phyloP scores from a whole-genome alignment of 2,888 invertebrate species.

The Eupeodes luniger region DNA sequence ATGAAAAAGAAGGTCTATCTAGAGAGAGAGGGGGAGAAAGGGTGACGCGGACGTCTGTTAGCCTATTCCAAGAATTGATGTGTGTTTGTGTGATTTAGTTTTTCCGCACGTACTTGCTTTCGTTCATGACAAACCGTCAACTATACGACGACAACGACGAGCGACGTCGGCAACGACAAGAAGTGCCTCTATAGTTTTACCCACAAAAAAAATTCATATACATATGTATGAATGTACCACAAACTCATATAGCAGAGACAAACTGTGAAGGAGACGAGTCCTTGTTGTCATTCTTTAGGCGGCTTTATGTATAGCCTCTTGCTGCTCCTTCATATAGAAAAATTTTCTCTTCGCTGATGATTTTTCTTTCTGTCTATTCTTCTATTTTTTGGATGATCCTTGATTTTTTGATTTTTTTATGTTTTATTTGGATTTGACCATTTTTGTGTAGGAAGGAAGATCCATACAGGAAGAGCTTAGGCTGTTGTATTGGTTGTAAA shows the following conservation, averaged over 20 bases:
- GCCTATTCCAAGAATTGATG: neutral
- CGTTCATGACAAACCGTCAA: slow-evolving; percentile 60
- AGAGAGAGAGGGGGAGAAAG: neutral
- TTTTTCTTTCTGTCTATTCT: slow-evolving; percentile 3
- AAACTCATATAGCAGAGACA: slow-evolving; percentile 41
- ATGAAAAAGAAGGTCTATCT: slow-evolving; percentile 65
- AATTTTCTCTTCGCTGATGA: slow-evolving; percentile 51
- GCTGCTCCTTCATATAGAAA: slow-evolving; percentile 25
- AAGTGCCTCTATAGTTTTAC: neutral
- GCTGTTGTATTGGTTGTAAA: slow-evolving; percentile 41
- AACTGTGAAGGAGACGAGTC: slow-evolving; percentile 60
- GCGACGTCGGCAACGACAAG: neutral
- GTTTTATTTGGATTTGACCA: slow-evolving; percentile 38
- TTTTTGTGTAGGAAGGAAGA: neutral
- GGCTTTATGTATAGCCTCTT: slow-evolving; percentile 48
- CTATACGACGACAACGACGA: neutral
- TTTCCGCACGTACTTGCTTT: slow-evolving; percentile 64
- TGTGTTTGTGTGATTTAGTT: slow-evolving; percentile 57
- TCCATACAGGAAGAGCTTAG: slow-evolving; percentile 3
- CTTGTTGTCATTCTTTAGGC: slow-evolving; percentile 67
- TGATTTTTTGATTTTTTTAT: slow-evolving; percentile 31
- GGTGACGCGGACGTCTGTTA: slow-evolving; percentile 11
- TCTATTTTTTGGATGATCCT: neutral
- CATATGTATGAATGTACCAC: neutral
- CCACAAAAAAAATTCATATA: slow-evolving; percentile 7